These are phyloP conservation scores for Leptothorax acervorum DNA, from an alignment of 2,888 invertebrate genomes.

Conservation along the genomic window DNA sequence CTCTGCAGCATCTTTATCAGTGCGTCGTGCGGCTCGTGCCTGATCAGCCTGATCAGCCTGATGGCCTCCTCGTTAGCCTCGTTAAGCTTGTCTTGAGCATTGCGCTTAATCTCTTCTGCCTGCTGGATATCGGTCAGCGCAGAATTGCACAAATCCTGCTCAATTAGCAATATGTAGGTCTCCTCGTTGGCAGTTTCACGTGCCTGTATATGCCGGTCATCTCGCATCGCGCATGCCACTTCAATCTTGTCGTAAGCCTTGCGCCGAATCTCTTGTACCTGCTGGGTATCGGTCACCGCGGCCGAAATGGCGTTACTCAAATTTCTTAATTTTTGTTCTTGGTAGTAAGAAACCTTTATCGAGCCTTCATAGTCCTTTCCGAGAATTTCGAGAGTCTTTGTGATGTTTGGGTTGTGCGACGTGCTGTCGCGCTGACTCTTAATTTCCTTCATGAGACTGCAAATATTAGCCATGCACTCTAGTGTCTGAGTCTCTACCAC, in stretches of 20 bases:
- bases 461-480: conserved; percentile 93
- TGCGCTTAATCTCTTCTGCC: conserved; percentile 93
- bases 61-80: conserved; percentile 98
- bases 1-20: conserved; percentile 98
- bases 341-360: no score
- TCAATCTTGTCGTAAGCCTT: conserved; percentile 94
- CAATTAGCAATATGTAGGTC: no score
- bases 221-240: conserved; percentile 95
- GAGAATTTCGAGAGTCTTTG: no score
- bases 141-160: conserved; percentile 89
- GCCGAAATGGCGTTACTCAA: conserved; percentile 90
- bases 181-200: conserved; percentile 95
- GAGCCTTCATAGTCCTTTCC: no score
- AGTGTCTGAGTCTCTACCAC: conserved; percentile 90
- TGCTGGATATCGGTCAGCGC: conserved; percentile 93
- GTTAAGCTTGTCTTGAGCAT: conserved; percentile 94
- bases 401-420: conserved; percentile 92
- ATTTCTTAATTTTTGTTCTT: conserved; percentile 92
- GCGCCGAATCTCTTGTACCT: conserved; percentile 94
- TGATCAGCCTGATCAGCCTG: conserved; percentile 86
- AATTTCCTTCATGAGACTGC: conserved; percentile 92
- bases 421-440: conserved; percentile 93
- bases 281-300: conserved; percentile 93
- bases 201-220: conserved; percentile 95
- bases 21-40: no score